Conservation (phyloP, 2,113 vertebrate species). For the Trichomycterus rosablanca region DNA sequence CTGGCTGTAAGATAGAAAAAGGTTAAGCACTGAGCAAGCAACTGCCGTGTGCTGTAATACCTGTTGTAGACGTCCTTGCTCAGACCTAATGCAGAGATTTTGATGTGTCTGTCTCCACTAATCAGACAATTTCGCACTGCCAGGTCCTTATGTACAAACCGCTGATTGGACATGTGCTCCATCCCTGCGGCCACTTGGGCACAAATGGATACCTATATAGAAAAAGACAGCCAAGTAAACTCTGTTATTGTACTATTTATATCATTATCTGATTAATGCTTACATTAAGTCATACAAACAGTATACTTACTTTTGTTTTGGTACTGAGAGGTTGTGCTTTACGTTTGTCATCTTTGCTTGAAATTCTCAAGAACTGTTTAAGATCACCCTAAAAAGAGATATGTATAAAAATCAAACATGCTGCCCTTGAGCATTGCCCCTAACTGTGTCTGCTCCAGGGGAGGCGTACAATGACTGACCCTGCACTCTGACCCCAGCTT, state of each 20-base stretch:
- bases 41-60: too few relatives aligned
- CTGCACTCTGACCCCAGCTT: too few relatives aligned
- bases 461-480: too few relatives aligned
- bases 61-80: slow-evolving; percentile 97
- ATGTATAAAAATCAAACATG: background rate
- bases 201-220: slow-evolving; percentile 81
- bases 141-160: slow-evolving; percentile 93
- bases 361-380: slow-evolving; percentile 94
- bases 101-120: slow-evolving; percentile 85
- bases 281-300: background rate
- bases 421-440: too few relatives aligned
- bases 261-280: too few relatives aligned
- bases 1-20: too few relatives aligned
- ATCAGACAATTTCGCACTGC: slow-evolving; percentile 92
- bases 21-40: too few relatives aligned
- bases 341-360: slow-evolving; percentile 88
- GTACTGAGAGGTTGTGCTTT: slow-evolving; percentile 87
- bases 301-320: slow-evolving; percentile 85
- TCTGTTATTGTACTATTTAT: too few relatives aligned
- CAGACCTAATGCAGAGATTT: slow-evolving; percentile 87
- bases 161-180: slow-evolving; percentile 91
- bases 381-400: slow-evolving; percentile 78
- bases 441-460: too few relatives aligned
- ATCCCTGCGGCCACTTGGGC: slow-evolving; percentile 91
- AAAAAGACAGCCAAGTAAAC: background rate